These are phyloP conservation scores for Sarcophaga bullata DNA, from an alignment of 1,140 invertebrate genomes.

Conservation along the genomic window DNA sequence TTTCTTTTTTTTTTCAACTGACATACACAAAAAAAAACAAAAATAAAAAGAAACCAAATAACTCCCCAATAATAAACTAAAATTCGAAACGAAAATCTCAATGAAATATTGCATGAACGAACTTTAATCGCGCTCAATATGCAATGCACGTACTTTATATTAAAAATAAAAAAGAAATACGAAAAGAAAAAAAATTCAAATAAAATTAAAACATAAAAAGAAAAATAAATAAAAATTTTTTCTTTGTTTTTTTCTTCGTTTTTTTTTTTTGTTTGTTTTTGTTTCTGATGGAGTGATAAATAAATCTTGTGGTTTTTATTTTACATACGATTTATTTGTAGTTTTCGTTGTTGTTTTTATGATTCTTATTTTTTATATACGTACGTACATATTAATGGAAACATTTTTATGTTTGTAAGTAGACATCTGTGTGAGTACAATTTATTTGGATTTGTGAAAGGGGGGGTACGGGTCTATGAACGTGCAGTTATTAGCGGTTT, in stretches of 20 bases:
- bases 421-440: no score
- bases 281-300: conserved; percentile 8
- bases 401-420: no score
- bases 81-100: neutral
- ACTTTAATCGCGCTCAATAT: neutral
- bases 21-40: neutral
- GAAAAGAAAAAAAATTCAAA: neutral
- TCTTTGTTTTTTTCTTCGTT: no score
- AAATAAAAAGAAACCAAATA: neutral
- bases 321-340: no score
- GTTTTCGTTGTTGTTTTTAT: neutral
- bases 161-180: conserved; percentile 2
- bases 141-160: conserved; percentile 14
- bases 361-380: conserved; percentile 13
- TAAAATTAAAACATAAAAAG: neutral
- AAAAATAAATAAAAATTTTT: no score
- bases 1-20: neutral
- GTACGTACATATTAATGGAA: no score
- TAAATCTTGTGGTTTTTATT: conserved; percentile 9
- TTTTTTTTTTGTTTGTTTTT: no score
- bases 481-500: neutral
- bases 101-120: neutral
- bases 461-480: no score
- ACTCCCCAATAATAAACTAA: neutral
- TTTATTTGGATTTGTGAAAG: no score